Percentiles rank a stretch among this genome's conserved stretches.
phyloP scores from a whole-genome alignment of 2,797 vertebrate species.

The Perodicticus potto region DNA sequence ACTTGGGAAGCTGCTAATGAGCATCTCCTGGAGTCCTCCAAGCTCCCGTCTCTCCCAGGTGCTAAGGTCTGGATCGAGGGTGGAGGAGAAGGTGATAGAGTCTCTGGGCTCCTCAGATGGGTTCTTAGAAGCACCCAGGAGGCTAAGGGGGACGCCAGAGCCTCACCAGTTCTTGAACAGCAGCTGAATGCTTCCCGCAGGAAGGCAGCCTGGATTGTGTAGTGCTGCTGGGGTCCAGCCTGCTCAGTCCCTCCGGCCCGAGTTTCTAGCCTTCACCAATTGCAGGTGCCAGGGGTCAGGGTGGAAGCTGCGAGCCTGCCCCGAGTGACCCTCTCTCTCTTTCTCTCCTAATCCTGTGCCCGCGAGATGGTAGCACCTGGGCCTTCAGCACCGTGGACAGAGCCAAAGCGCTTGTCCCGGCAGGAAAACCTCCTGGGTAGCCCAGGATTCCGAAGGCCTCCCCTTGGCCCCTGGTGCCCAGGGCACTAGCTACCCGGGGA shows the following conservation, averaged over 20 bases:
- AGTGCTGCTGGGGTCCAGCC: neutral
- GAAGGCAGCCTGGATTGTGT: conserved; percentile 1
- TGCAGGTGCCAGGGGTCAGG: neutral
- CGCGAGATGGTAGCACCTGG: neutral
- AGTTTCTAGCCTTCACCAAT: neutral
- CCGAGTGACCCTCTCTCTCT: neutral
- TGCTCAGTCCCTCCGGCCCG: neutral
- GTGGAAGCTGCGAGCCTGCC: neutral
- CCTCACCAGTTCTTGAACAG: neutral
- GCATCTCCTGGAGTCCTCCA: neutral
- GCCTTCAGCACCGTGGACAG: conserved; percentile 82
- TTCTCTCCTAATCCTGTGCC: neutral
- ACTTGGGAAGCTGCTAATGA: conserved; percentile 63
- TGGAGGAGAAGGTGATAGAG: neutral
- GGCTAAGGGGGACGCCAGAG: neutral
- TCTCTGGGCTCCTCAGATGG: conserved; percentile 54
- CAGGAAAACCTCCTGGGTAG: rapidly evolving
- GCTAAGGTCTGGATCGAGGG: neutral
- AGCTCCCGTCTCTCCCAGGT: neutral
- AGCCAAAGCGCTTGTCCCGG: rapidly evolving
- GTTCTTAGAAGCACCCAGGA: conserved; percentile 32
- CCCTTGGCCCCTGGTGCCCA: neutral
- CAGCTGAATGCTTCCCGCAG: neutral
- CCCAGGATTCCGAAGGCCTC: neutral
- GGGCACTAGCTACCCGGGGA: neutral